Conservation (phyloP, 2,888 invertebrate species). For the Orthosia gothica region DNA sequence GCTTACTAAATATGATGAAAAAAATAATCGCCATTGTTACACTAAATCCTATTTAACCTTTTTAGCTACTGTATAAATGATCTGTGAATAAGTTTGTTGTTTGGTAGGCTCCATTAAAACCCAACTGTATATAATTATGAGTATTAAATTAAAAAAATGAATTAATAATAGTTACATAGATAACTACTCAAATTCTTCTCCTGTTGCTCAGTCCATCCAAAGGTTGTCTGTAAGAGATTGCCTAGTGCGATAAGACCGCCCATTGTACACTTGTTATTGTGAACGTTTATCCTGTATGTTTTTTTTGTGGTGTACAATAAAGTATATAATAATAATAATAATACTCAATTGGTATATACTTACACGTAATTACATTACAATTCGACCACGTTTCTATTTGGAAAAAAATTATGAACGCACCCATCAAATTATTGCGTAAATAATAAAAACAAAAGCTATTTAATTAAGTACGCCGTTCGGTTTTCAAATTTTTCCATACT, state of each 20-base stretch:
- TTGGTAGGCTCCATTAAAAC: conserved; percentile 16
- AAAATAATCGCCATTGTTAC: background rate
- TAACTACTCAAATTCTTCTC: too few species aligned
- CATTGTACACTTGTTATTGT: too few species aligned
- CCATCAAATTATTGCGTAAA: background rate
- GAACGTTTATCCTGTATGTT: too few species aligned
- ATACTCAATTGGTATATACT: conserved; percentile 14
- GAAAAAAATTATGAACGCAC: background rate
- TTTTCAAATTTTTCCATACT: conserved; percentile 25
- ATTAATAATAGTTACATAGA: conserved; percentile 11
- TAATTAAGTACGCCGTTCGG: conserved; percentile 14
- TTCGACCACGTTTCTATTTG: background rate
- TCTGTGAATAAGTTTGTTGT: conserved; percentile 10
- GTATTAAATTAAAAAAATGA: conserved; percentile 15
- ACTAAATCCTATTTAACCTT: conserved; percentile 11
- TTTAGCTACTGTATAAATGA: conserved; percentile 14
- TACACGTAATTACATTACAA: background rate
- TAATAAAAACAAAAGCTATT: background rate
- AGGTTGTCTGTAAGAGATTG: too few species aligned
- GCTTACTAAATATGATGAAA: background rate
- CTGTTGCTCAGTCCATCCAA: too few species aligned
- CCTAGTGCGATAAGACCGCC: too few species aligned
- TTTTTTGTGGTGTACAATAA: too few species aligned
- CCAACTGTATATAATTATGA: conserved; percentile 30
- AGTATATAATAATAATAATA: too few species aligned